Evolutionary conservation across 2,113 vertebrate species (phyloP), one percentile per base, ranked within the genome.

Genomic region (Microcebus ravelobensis): DNA sequence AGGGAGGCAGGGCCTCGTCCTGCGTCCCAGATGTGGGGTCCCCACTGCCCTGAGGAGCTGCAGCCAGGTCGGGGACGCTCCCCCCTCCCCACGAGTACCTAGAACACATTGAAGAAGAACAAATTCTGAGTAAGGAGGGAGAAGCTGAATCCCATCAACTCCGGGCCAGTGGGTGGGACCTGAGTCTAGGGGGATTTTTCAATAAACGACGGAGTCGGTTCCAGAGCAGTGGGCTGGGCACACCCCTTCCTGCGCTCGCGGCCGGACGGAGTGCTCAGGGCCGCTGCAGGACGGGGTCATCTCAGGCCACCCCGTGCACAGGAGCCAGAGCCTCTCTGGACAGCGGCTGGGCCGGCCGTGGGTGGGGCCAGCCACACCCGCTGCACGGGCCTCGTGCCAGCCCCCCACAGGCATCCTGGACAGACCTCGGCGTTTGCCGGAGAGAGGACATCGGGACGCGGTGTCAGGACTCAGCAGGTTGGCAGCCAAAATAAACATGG

Each of bases 1-100:
- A n/a, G 48, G n/a, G 14, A 0, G 1, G 17, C 15, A 4, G 7
- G 29, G 34, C 13, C 0, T 52, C 68, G 0, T 36, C 0, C n/a
- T 2, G 14, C 42, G 9, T 21, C 12, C 42, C 0, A 14, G 10
- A 0, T 7, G 50, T 50, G 4, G 4, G 73, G 27, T 14, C 48
- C 27, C 27, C 48, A 12, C 39, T 45, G 27, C 59, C 3, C 59
- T 63, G 3, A 34, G 67, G 45, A 82, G 14, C 65, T 71, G 15
- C n/a, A 42, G 10, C 17, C 3, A 1, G 5, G 5, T 68, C n/a
- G 5, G 48, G 14, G 23, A 48, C 2, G 27, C 29, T 4, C 7
- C 25, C 6, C 42, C 31, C 6, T 9, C 1, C 36, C 57, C 12
- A 2, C 0, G 5, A 79, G 63, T 4, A 25, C 5, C 36, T 25